These are phyloP conservation scores for Ichneumoninae sp. DNA, from an alignment of 2,888 invertebrate genomes.

Conservation along the genomic window DNA sequence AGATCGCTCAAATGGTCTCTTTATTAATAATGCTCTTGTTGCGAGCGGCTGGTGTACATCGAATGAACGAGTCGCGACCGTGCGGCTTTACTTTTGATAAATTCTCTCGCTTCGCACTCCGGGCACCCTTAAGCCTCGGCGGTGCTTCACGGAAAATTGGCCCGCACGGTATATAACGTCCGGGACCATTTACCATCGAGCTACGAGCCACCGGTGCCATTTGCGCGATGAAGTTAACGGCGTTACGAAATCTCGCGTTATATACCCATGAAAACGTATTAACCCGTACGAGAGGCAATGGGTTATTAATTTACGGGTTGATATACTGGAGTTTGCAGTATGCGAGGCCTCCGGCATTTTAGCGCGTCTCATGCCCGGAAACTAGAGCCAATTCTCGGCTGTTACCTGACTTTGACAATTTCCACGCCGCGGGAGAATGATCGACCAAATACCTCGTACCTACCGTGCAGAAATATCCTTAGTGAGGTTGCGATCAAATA, in stretches of 20 bases:
- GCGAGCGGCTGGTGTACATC: conserved; percentile 30
- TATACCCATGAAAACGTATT: conserved; percentile 23
- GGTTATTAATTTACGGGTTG: conserved; percentile 38
- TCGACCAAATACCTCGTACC: not conserved
- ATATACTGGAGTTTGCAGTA: conserved; percentile 33
- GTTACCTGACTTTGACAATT: not conserved
- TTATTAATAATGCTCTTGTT: conserved; percentile 58
- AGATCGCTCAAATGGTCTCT: conserved; percentile 40
- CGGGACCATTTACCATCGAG: conserved; percentile 1
- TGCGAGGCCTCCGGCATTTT: conserved; percentile 7
- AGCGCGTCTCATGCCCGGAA: not conserved
- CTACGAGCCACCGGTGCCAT: conserved; percentile 14
- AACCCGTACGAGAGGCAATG: conserved; percentile 10
- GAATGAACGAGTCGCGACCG: conserved; percentile 15
- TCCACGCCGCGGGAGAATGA: not conserved
- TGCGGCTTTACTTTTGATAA: conserved; percentile 42
- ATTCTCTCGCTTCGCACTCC: conserved; percentile 34
- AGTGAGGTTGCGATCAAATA: not conserved
- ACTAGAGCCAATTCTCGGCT: not conserved
- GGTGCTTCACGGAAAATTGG: conserved; percentile 25
- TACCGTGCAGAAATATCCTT: not conserved
- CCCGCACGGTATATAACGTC: not conserved
- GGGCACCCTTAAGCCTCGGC: conserved; percentile 1
- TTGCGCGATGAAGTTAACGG: conserved; percentile 27
- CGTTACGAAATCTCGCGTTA: conserved; percentile 18